Base-by-base conservation (phyloP, 2,888 invertebrate genomes). In the Sinelater perroti region DNA sequence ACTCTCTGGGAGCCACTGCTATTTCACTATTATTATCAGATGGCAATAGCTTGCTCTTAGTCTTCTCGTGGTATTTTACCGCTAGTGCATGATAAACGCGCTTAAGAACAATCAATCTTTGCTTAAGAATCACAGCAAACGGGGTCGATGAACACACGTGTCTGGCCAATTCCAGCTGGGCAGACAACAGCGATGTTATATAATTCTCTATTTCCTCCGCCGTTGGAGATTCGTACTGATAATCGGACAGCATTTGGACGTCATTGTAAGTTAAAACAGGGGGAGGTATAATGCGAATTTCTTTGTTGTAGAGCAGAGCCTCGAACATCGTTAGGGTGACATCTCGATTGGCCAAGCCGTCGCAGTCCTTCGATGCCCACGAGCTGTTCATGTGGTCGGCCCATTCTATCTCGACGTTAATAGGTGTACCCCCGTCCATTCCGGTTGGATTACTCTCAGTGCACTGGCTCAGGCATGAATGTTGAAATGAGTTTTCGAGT, bases 331-430 rank as follows among this genome's bases (percentile, higher is more conserved):
- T 74, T 38, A 80, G 78, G 3, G 82, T 79, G 14, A 79, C 79
- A 70, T 83, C 82, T 53, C 83, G 75, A 38, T 79, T 80, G 7
- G 82, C 81, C 56, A 85, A 77, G 56, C 73, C 77, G 71, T 83
- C 83, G 66, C 81, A 80, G 63, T 82, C 82, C 70, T 84, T 84
- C 49, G 76, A 70, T n/a, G 83, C 79, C 86, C 86, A 86, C 13
- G 80, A 75, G 40, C 80, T 75, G 71, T 85, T 85, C 36, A 83
- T 78, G 66, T 83, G 83, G 56, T 85, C 85, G 33, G 80, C 75
- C 82, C 84, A 85, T 55, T 59, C 53, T 36, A 52, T 28, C 24
- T 60, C 60, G 7, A 60, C 52, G 21, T 60, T 60, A n/a, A 60
- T 40, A 17, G 60, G 52, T 6, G 53, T 18, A 45, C 30, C 45